Evolutionary conservation across 2,888 invertebrate genomes (phyloP), one percentile per base, ranked within the genome.

Genomic region (Diabrotica balteata): DNA sequence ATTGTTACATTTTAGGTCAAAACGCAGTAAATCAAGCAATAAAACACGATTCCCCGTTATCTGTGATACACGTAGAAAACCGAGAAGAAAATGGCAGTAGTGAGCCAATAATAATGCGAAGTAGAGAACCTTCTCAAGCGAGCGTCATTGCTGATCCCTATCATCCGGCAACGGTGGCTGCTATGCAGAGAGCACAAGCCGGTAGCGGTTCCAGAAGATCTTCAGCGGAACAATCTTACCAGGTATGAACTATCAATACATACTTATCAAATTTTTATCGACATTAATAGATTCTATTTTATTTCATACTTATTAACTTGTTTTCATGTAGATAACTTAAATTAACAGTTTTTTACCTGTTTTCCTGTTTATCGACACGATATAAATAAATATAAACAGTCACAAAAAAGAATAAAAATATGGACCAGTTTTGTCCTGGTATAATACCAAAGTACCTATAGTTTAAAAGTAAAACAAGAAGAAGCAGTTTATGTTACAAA

Each of bases 81-180:
- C 80, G 81, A 67, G 81, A 80, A n/a, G 82, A 82, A 59, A 45
- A 52, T 32, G 47, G 10, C n/a, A 51, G 45, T 58, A 46, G 11
- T 53, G 81, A 81, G n/a, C 81, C 82, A 62, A 80, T 78, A 11
- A 74, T 75, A 52, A 73, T 75, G 66, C 72, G 80, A 47, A 78
- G 83, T 11, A 76, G 83, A 55, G 83, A 82, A 50, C 83, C 84
- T 6, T 83, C 83, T 7, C 84, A 80, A 78, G 86, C 86, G 70
- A 87, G 87, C 53, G 83, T 88, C 60, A 86, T 88, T 50, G 86
- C 87, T 51, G 88, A 88, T 77, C 86, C 88, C 4, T 88, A 86
- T 76, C 84, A 84, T 74, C 84, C 85, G n/a, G 79, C 82, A 42
- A 52, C 73, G 45, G 54, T 64, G 42, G 57, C 73, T 32, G 64